Conservation (phyloP, 2,113 vertebrate species). For the Tiliqua scincoides region DNA sequence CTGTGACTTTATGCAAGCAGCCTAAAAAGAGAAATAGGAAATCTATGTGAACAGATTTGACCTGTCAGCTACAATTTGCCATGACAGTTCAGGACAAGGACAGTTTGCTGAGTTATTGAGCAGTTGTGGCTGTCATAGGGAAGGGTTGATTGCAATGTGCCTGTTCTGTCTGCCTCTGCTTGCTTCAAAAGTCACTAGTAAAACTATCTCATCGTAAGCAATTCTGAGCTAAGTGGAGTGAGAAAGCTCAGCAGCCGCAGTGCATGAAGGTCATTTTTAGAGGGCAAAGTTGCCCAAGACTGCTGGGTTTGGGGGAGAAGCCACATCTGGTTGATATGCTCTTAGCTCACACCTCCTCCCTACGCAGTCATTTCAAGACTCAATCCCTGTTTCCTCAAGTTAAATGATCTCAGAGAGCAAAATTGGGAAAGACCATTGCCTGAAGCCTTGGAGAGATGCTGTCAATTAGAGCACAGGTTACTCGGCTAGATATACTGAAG, state of each 20-base stretch:
- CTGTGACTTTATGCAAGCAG: constrained; percentile 67
- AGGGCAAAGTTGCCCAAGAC: not conserved
- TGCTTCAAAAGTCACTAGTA: constrained; percentile 32
- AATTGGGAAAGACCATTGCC: not conserved
- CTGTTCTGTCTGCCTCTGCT: constrained; percentile 40
- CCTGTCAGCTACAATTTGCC: constrained; percentile 72
- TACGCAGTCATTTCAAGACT: not conserved
- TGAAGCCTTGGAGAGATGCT: not conserved
- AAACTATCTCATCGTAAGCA: not conserved
- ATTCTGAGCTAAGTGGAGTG: not conserved
- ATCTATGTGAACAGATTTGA: constrained; percentile 73
- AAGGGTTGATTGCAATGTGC: constrained; percentile 42
- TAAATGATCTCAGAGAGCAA: not conserved
- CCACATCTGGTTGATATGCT: not conserved
- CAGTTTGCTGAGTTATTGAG: constrained; percentile 32
- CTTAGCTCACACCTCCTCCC: not conserved
- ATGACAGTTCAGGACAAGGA: constrained; percentile 41
- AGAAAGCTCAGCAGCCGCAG: not conserved
- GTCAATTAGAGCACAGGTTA: not conserved
- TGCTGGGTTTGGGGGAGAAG: not conserved
- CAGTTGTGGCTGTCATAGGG: constrained; percentile 23
- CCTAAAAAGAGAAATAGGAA: constrained; percentile 72
- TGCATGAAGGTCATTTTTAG: not conserved
- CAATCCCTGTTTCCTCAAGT: not conserved
- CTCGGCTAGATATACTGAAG: not conserved